Base-by-base conservation (phyloP, 2,888 invertebrate genomes). In the Corythucha ciliata region DNA sequence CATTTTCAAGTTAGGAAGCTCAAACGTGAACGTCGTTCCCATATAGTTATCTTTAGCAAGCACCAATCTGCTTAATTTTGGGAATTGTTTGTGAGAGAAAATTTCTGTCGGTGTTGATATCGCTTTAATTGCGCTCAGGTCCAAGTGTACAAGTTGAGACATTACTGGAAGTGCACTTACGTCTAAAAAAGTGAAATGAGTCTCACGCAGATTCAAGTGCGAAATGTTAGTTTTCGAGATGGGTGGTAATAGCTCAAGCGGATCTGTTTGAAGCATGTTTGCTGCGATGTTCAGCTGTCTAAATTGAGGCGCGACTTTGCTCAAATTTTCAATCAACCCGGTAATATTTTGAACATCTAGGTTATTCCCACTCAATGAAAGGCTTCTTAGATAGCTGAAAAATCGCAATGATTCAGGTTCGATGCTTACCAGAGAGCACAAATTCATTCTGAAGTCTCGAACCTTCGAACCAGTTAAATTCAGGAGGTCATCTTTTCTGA, bases 331-430 rank as follows among this genome's bases (percentile, higher is more conserved):
- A 24, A 78, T 61, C 45, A 76, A 66, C 1, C 69, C 63, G 12
- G 68, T 68, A 45, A 77, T 67, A 14, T 69, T 65, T 3, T 66
- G 61, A 1, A 69, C 61, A 59, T 71, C 72, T 18, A 78, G 65
- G 54, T 70, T 72, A 56, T 78, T 78, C 52, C 76, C 74, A 8
- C 74, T 74, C 20, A 78, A 65, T 25, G 70, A 65, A 21, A 79
- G 64, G 14, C 66, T 66, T 57, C 67, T 64, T 26, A 79, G 64
- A 34, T 69, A 64, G 52, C 63, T 69, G 4, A 78, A 64, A 4
- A 70, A 69, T 4, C 67, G 53, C n/a, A 78, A 71, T 56, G 72
- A 70, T 27, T 70, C 64, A 1, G 74, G 70, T 59, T 77, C 70
- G 34, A 78, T 70, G 37, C 65, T 69, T 51, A 75, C 75, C 22